Evolutionary conservation across 2,797 vertebrate species (phyloP).

Genomic region (Acridotheres tristis): DNA sequence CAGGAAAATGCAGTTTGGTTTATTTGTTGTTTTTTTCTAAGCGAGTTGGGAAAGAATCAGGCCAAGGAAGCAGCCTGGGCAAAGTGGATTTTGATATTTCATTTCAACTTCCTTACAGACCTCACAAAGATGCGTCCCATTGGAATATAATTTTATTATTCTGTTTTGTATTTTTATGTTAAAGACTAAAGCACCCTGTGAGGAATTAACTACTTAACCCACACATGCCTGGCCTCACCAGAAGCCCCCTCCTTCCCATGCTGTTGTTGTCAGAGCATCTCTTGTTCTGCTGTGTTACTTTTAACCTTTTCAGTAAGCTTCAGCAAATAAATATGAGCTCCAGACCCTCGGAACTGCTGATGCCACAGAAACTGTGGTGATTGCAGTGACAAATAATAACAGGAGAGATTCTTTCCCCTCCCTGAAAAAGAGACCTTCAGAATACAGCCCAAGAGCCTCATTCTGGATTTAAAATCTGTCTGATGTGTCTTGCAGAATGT

Average conservation of each 20-base stretch:
- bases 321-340: not conserved
- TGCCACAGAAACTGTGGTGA: not conserved
- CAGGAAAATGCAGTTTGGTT: not conserved
- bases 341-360: not conserved
- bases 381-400: not conserved
- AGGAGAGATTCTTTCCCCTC: not conserved
- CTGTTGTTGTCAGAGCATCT: not conserved
- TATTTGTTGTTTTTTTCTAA: not conserved
- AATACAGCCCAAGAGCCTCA: accelerated
- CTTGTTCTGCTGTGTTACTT: not conserved
- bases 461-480: not conserved
- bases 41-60: not conserved
- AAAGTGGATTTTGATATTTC: not conserved
- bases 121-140: not conserved
- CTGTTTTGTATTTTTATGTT: not conserved
- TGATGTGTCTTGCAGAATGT: not conserved
- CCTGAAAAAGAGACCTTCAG: not conserved
- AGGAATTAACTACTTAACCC: not conserved
- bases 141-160: not conserved
- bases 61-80: not conserved
- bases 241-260: not conserved
- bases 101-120: not conserved
- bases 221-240: not conserved
- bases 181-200: not conserved
- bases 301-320: not conserved